Base-by-base conservation (phyloP, 1,140 invertebrate genomes). In the Zaprionus vittiger region DNA sequence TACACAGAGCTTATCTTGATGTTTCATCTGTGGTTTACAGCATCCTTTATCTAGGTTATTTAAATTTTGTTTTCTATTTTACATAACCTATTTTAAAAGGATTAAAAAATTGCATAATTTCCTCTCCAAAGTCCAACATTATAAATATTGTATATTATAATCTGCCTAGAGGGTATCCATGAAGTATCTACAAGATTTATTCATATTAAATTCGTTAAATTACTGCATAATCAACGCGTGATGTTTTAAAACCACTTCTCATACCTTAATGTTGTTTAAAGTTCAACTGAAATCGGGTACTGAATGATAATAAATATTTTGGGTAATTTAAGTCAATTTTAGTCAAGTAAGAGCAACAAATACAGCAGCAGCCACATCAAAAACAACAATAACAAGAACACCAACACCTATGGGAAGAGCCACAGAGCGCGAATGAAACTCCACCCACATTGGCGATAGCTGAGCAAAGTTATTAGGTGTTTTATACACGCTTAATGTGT, bases 401-500 rank as follows among this genome's bases (percentile, higher is more conserved):
- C 11, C 31, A 31, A 38, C 31, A 20, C 11, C 11, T 52, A 52
- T 22, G 12, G 47, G n/a, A 11, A 55, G 38, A 44, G 37, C 41
- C 41, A 47, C 41, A 31, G 12, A 47, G 52, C 56, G 26, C 20
- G 61, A 34, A 59, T 61, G 62, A 62, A 73, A 77, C 74, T 80
- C 77, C 77, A 80, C 77, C 77, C 77, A 80, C 74, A 67, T 56
- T 55, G 64, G 57, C 54, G 62, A 75, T 70, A 22, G 2, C 20
- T 41, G 38, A 41, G 66, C 41, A 70, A 70, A 81, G 71, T 74
- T 73, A 75, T 81, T 74, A 81, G 71, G 79, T 79, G 79, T 79
- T 81, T 81, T 79, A 75, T 79, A 73, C 79, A 66, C 62, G 62
- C 60, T 71, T 71, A 74, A 71, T 76, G 59, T 76, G 67, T 76